A percentile compares a stretch with the other conserved stretches of the same genome.
These are phyloP conservation scores for Grus americana DNA, from an alignment of 2,113 vertebrate genomes.

Conservation along the genomic window DNA sequence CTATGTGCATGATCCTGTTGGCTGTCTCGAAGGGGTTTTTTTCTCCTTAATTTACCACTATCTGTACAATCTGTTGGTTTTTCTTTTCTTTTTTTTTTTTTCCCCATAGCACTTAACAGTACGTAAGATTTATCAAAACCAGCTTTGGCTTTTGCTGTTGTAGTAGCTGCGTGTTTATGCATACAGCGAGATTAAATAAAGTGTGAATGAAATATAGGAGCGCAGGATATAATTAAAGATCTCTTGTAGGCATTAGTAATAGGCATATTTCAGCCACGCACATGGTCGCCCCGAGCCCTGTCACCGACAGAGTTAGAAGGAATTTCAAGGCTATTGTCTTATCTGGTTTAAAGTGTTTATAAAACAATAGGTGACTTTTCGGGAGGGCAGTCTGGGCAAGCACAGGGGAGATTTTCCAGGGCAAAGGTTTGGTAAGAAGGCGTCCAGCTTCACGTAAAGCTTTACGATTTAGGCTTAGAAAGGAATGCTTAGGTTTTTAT, in stretches of 20 bases:
- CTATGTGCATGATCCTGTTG: neutral
- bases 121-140: neutral
- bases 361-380: slow-evolving; percentile 57
- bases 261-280: slow-evolving; percentile 1
- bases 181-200: neutral
- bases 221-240: neutral
- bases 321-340: slow-evolving; percentile 67
- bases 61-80: neutral
- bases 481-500: slow-evolving; percentile 72
- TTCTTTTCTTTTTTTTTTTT: neutral
- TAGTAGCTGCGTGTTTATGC: neutral
- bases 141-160: neutral
- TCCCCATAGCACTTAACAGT: neutral
- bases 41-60: neutral
- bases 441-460: slow-evolving; percentile 36
- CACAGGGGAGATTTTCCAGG: slow-evolving; percentile 30
- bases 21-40: neutral
- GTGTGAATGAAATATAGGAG: slow-evolving; percentile 18
- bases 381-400: slow-evolving; percentile 44
- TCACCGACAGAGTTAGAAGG: slow-evolving; percentile 49
- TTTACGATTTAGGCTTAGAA: slow-evolving; percentile 61
- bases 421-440: slow-evolving; percentile 53
- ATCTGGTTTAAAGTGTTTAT: slow-evolving; percentile 57
- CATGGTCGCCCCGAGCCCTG: neutral
- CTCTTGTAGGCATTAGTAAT: neutral